Evolutionary conservation across 2,888 invertebrate genomes (phyloP), one percentile per base, ranked within the genome.

Genomic region (Leucania comma): DNA sequence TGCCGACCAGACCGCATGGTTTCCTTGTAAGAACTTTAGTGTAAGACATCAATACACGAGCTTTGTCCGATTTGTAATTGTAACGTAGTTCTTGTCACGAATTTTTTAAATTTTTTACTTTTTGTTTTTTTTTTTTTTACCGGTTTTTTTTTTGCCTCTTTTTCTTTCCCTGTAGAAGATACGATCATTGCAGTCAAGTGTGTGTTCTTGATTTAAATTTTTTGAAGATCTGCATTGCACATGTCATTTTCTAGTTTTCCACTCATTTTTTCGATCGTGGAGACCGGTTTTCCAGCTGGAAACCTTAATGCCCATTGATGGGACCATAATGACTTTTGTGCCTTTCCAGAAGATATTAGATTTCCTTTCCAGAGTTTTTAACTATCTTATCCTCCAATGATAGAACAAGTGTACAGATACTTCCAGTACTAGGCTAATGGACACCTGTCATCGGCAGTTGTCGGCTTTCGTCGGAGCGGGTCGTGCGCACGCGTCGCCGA

Each of bases 401-500:
- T 38, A 53, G 35, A 42, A 14, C 1, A 54, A 42, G 42, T 60
- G 57, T 59, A 46, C 51, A 50, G 38, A 56, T 51, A 69, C 8
- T 8, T 53, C 12, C 2, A 54, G 60, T 48, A 59, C 67, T 62
- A 50, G 35, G 62, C 65, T 80, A 84, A 81, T 84, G 86, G 74
- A 76, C 84, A 85, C 82, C 86, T 87, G 87, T 87, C 86, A 81
- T 83, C 79, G 75, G 75, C 62, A 70, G 42, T 79, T 77, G 66
- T 62, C 74, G 77, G 78, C 69, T 80, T 75, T 80, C 64, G 38
- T 80, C 67, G 67, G 75, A 48, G n/a, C 60, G 78, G 75, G 75
- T 89, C 88, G 88, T 90, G 90, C 86, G 87, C 90, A 88, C 89
- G 90, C 88, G 89, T 78, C 74, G 58, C 72, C 72, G 89, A 90